Percentiles rank a stretch among this genome's conserved stretches.
phyloP scores from a whole-genome alignment of 1,140 invertebrate genomes.

The Lepidotrigona ventralis region DNA sequence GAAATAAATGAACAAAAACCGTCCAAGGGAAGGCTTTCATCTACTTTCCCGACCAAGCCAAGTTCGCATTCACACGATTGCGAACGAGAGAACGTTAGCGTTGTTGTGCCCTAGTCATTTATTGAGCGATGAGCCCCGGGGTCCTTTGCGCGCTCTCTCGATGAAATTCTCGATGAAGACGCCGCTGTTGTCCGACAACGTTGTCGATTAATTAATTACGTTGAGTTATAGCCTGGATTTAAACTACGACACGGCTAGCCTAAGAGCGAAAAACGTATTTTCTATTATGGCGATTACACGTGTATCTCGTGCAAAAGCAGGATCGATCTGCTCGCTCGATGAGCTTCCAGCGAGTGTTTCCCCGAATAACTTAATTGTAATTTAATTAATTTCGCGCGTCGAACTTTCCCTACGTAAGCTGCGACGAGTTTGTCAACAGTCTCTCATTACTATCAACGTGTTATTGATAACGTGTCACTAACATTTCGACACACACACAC shows the following conservation, averaged over 20 bases:
- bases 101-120: constrained; percentile 71
- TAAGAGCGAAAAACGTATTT: too few species aligned
- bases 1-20: constrained; percentile 57
- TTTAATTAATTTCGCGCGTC: too few species aligned
- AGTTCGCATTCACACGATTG: constrained; percentile 24
- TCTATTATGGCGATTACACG: too few species aligned
- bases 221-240: neutral
- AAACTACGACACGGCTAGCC: too few species aligned
- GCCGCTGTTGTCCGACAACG: neutral
- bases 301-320: too few species aligned
- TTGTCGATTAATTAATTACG: neutral
- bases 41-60: constrained; percentile 61
- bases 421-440: too few species aligned
- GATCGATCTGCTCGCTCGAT: too few species aligned
- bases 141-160: constrained; percentile 60
- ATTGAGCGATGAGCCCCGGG: constrained; percentile 55
- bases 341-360: too few species aligned
- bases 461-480: neutral
- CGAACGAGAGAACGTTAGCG: constrained; percentile 42
- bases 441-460: too few species aligned
- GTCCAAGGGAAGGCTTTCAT: constrained; percentile 63
- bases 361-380: too few species aligned
- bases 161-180: neutral
- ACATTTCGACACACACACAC: neutral
- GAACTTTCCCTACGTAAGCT: too few species aligned